Evolutionary conservation across 1,140 invertebrate species (phyloP).

Genomic region (Oedothorax gibbosus): DNA sequence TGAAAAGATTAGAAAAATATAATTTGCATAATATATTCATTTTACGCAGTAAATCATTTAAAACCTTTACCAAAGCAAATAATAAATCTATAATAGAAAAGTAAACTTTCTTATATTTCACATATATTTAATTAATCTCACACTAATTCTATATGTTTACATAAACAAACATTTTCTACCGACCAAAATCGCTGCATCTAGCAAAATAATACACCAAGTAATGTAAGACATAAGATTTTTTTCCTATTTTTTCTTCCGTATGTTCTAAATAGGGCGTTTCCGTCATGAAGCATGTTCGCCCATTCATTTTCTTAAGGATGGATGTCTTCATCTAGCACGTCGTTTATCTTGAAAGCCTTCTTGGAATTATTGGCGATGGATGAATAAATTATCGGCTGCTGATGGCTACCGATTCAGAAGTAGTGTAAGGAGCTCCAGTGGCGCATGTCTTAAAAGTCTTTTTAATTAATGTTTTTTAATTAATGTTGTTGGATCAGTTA

Average conservation of each 20-base stretch:
- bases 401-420: slow-evolving; percentile 24
- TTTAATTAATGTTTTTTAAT: too few species aligned
- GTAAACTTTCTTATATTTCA: too few species aligned
- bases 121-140: too few species aligned
- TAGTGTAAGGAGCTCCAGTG: not conserved
- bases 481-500: too few species aligned
- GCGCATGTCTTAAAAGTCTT: not conserved
- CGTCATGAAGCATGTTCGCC: slow-evolving; percentile 14
- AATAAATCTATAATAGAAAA: too few species aligned
- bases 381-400: slow-evolving; percentile 40
- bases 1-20: too few species aligned
- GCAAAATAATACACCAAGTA: not conserved
- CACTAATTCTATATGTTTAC: too few species aligned
- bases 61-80: too few species aligned
- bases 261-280: slow-evolving; percentile 24
- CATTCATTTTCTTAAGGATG: slow-evolving; percentile 28
- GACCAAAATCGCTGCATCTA: too few species aligned
- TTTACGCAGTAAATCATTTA: too few species aligned
- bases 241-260: slow-evolving; percentile 15
- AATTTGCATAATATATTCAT: too few species aligned
- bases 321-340: slow-evolving; percentile 34
- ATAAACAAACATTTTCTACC: too few species aligned
- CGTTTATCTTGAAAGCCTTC: slow-evolving; percentile 33
- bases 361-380: slow-evolving; percentile 33
- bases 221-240: slow-evolving; percentile 3